Evolutionary conservation across 53 echinoderm and acorn worm species (phyloP), one percentile per base, ranked within the genome.

Genomic region (Echinometra lucunter): DNA sequence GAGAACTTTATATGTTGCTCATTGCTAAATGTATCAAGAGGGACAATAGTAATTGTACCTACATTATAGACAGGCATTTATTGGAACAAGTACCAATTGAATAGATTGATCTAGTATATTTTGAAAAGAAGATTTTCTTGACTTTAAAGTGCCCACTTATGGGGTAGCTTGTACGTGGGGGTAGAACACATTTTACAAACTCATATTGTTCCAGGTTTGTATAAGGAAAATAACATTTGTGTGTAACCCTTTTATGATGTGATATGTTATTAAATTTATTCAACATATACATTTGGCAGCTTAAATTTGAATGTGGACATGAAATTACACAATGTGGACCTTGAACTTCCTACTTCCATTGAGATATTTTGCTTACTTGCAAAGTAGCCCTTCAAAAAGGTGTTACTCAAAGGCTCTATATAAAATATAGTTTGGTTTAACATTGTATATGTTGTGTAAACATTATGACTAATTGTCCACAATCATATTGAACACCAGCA

Each of bases 401-500:
- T 78, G 40, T 78, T 69, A 34, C 11, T 69, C 12, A 28, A 8
- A 69, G 32, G 30, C 30, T 69, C 38, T 4, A 38, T 21, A 75
- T 38, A 19, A 6, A 75, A 18, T 18, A 78, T 19, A 40, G 38
- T 78, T 78, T 34, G 30, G 1, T 69, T 12, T 69, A 69, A 12
- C 69, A 69, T 69, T 69, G 69, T 69, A 32, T 69, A 40, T 78
- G 38, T 37, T 38, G 78, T 78, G 78, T 78, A 40, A 78, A 42
- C 78, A 78, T 78, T 40, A 42, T 78, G 78, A 78, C 78, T 78
- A 19, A 78, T 19, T 1, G 37, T 74, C 74, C 16, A 66, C 27
- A 19, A 72, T 72, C 70, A 32, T 70, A 70, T 75, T 75, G 40
- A 75, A 75, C 75, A 75, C 17, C 40, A 75, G 75, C 78, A 78